A percentile compares a stretch with the other conserved stretches of the same genome.
Evolutionary conservation across 1,140 invertebrate species (phyloP).

Genomic region (Calliphora vicina): DNA sequence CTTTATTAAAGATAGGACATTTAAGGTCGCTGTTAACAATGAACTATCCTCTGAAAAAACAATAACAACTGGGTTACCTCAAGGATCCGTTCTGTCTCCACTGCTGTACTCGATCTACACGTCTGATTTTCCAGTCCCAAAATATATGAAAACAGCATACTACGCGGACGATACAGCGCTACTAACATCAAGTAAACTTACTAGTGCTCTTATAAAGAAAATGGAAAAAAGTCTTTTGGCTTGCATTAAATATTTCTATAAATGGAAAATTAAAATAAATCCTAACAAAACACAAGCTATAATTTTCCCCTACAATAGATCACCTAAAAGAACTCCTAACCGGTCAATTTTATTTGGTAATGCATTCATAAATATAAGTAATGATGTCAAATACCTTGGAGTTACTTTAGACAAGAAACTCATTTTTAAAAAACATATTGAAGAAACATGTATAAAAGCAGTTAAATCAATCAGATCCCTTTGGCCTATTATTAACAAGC

Average conservation of each 20-base stretch:
- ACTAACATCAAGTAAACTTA: background rate
- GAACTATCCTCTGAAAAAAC: background rate
- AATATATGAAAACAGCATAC: too few species aligned
- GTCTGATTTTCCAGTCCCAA: background rate
- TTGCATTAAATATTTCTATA: background rate
- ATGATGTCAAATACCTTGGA: background rate
- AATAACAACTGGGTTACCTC: background rate
- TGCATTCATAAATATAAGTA: background rate
- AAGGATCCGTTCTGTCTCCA: background rate
- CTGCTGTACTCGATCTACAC: background rate
- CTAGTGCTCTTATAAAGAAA: background rate
- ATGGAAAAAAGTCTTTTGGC: background rate
- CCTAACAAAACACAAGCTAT: background rate
- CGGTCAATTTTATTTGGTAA: background rate
- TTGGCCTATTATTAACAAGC: background rate
- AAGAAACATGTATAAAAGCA: background rate
- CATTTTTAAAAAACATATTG: background rate
- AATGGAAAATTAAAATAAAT: background rate
- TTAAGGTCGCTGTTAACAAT: background rate
- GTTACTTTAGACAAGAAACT: background rate
- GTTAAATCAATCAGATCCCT: too few species aligned
- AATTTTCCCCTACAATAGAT: background rate
- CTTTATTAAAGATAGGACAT: background rate
- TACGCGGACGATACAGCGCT: too few species aligned
- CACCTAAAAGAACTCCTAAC: background rate